Base-by-base conservation (phyloP, 2,113 vertebrate genomes). In the Bambusicola thoracicus region DNA sequence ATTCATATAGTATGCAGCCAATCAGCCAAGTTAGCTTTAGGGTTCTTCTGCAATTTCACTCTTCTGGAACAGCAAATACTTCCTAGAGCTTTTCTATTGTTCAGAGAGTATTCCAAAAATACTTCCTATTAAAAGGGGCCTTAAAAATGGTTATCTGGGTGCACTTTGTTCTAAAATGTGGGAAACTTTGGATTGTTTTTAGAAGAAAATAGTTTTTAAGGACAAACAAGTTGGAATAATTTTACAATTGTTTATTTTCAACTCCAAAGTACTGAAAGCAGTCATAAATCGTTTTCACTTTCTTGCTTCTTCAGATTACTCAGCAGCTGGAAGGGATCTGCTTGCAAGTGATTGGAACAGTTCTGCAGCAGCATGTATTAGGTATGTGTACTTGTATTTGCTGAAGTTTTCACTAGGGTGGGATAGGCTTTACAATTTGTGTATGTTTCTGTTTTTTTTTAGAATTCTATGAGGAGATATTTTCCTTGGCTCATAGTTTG, bases 381-480 rank as follows among this genome's bases (percentile, higher is more conserved):
- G 99, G 99, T 99, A 96, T 96, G 93, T 91, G 7, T 84, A 38
- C 22, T 95, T 81, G 15, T 24, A 4, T 46, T 94, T 62, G 36
- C 21, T 86, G 46, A 21, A 22, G 73, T 89, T 59, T 76, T 69
- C 3, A 82, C 61, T 9, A 49, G 21, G 21, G 7, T 74, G 25
- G 19, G 4, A 25, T 40, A 58, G 74, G 43, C 65, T 24, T 68
- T 68, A 40, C 61, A 53, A 65, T 67, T 91, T 93, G 94, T 94
- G 81, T 51, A 67, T 11, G 36, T 44, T 53, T 69, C 13, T 95
- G 40, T 69, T 95, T 94, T 66, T 66, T 95, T 97, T 53, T 96
- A 99, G 99, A 99, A 96, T 99, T 99, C 93, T 99, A 99, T 41
- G 99, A 99, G 77, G 99, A 99, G 97, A 99, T 99, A 94, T 98